Conservation (phyloP, 2,113 vertebrate genomes). For the Enhydra lutris region DNA sequence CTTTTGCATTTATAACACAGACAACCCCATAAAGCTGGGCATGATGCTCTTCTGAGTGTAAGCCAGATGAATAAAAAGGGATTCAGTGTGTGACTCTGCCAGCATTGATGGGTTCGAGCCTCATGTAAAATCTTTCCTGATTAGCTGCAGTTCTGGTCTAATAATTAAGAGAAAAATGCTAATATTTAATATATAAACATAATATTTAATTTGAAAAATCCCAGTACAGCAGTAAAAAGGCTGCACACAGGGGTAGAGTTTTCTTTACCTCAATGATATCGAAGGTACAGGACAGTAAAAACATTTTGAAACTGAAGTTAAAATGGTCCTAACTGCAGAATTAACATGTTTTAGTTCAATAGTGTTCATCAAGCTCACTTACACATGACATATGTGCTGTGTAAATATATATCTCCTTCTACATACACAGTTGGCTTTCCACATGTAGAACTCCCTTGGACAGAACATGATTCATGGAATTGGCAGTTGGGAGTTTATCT, state of each 20-base stretch:
- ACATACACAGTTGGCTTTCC: constrained; percentile 72
- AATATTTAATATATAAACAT: constrained; percentile 77
- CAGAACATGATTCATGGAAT: constrained; percentile 70
- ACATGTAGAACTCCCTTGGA: constrained; percentile 51
- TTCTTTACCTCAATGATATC: constrained; percentile 72
- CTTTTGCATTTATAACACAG: no score
- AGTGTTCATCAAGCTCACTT: constrained; percentile 67
- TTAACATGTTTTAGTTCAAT: constrained; percentile 71
- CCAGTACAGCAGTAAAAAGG: constrained; percentile 43
- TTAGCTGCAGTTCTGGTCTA: constrained; percentile 46
- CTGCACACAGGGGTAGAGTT: constrained; percentile 63
- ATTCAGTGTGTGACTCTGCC: not conserved
- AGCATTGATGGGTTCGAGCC: constrained; percentile 21
- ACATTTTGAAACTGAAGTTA: constrained; percentile 76
- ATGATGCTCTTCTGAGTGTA: not conserved
- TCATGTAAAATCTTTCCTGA: constrained; percentile 65
- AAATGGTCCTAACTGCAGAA: constrained; percentile 70
- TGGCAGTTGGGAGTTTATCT: constrained; percentile 74
- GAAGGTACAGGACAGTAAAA: constrained; percentile 72
- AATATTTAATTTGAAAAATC: constrained; percentile 80
- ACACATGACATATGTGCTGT: constrained; percentile 65
- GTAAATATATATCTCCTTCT: constrained; percentile 68
- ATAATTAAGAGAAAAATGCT: constrained; percentile 64
- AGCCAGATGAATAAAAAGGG: not conserved
- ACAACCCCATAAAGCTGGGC: not conserved